These are phyloP conservation scores for Anoplophora glabripennis DNA, from an alignment of 1,140 invertebrate species.

Conservation along the genomic window DNA sequence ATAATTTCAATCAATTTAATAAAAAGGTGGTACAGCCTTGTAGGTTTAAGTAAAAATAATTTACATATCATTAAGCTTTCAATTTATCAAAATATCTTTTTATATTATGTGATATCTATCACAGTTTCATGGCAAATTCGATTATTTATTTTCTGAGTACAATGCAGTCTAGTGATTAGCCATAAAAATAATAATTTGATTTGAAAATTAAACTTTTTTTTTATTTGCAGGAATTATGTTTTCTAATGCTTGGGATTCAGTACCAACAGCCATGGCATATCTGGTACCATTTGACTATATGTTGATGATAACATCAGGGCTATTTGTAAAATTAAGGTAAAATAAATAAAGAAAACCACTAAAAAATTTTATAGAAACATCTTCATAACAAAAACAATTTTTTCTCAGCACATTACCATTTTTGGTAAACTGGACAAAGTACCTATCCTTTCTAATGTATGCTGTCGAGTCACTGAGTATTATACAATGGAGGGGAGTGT, in stretches of 20 bases:
- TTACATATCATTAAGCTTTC: too few species aligned
- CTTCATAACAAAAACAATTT: slow-evolving; percentile 15
- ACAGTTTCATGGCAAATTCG: too few species aligned
- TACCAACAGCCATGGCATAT: slow-evolving; percentile 76
- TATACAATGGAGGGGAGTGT: slow-evolving; percentile 71
- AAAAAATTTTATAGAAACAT: too few species aligned
- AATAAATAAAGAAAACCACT: too few species aligned
- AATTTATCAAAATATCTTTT: background rate
- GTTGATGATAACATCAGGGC: slow-evolving; percentile 83
- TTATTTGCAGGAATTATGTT: slow-evolving; percentile 73
- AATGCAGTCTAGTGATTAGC: too few species aligned
- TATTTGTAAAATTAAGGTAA: slow-evolving; percentile 80
- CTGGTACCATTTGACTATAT: slow-evolving; percentile 84
- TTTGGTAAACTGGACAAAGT: slow-evolving; percentile 80
- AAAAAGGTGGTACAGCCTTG: too few species aligned
- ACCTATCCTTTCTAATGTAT: slow-evolving; percentile 91
- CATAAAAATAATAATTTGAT: too few species aligned
- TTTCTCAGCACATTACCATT: slow-evolving; percentile 68
- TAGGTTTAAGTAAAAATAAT: too few species aligned
- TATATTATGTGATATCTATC: too few species aligned
- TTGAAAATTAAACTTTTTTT: too few species aligned
- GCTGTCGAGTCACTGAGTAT: slow-evolving; percentile 85
- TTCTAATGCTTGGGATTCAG: slow-evolving; percentile 76
- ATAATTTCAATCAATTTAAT: too few species aligned
- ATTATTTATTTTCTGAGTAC: too few species aligned